These are phyloP conservation scores for Frankliniella intonsa DNA, from an alignment of 2,888 invertebrate genomes.

Conservation along the genomic window DNA sequence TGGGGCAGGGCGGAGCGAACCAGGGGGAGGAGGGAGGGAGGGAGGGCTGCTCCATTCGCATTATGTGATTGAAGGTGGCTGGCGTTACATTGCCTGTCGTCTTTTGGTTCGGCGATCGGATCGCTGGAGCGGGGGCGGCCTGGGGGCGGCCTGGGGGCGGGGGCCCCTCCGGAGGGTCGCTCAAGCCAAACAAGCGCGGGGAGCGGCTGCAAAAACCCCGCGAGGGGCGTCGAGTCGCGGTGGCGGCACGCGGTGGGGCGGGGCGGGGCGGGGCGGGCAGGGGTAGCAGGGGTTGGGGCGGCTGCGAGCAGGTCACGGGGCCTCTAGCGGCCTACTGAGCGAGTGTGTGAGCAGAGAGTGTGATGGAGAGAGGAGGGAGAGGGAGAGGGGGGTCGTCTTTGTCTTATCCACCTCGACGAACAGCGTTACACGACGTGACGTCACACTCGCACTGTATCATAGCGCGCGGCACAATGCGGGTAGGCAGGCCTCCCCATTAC, in stretches of 20 bases:
- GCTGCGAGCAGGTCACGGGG: too few relatives aligned
- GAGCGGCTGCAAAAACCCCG: background rate
- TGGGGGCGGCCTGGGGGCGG: background rate
- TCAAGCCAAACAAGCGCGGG: background rate
- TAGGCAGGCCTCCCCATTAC: background rate
- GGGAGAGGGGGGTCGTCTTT: too few relatives aligned
- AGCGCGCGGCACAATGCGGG: background rate
- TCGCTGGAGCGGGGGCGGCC: background rate
- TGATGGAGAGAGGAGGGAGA: too few relatives aligned
- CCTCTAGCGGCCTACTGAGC: too few relatives aligned
- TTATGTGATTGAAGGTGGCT: constrained; percentile 26
- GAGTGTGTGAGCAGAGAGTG: too few relatives aligned
- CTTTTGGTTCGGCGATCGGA: constrained; percentile 18
- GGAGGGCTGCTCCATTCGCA: background rate
- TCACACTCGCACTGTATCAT: background rate
- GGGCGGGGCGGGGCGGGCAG: background rate
- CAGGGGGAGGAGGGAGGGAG: background rate
- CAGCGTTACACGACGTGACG: too few relatives aligned
- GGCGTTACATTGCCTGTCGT: constrained; percentile 26
- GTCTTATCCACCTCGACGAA: too few relatives aligned
- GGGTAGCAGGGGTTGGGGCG: background rate
- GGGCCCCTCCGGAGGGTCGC: too few relatives aligned
- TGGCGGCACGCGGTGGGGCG: background rate
- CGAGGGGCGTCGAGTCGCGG: background rate
- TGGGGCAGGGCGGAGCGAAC: background rate